A percentile compares a stretch with the other conserved stretches of the same genome.
phyloP scores from a whole-genome alignment of 2,888 invertebrate species.

The Mythimna impura region DNA sequence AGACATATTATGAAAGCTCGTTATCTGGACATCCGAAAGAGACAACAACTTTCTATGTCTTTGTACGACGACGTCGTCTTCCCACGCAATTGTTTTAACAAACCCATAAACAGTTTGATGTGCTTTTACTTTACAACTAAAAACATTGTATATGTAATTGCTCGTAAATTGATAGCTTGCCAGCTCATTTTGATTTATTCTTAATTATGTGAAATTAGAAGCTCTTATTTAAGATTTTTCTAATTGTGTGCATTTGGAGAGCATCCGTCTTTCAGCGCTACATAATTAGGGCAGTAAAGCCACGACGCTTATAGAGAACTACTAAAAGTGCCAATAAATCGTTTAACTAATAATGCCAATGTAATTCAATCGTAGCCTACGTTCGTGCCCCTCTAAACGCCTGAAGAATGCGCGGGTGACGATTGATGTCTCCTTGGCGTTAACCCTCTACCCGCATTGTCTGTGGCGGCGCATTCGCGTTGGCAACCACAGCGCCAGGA shows the following conservation, averaged over 20 bases:
- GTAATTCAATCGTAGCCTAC: slow-evolving; percentile 34
- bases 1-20: slow-evolving; percentile 69
- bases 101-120: slow-evolving; percentile 60
- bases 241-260: slow-evolving; percentile 16
- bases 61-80: slow-evolving; percentile 75
- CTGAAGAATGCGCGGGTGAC: slow-evolving; percentile 56
- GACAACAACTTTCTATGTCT: slow-evolving; percentile 70
- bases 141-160: slow-evolving; percentile 24
- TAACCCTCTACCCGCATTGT: slow-evolving; percentile 67
- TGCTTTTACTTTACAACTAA: slow-evolving; percentile 56
- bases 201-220: neutral
- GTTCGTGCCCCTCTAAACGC: slow-evolving; percentile 43
- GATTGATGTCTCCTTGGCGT: slow-evolving; percentile 54
- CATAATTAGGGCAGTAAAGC: slow-evolving; percentile 26
- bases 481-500: slow-evolving; percentile 71
- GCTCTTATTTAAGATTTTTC: neutral
- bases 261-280: slow-evolving; percentile 29
- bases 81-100: slow-evolving; percentile 82
- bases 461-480: slow-evolving; percentile 76
- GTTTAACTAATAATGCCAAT: slow-evolving; percentile 52
- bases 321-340: slow-evolving; percentile 55
- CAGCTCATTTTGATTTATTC: slow-evolving; percentile 15
- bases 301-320: slow-evolving; percentile 17
- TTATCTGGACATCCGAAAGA: slow-evolving; percentile 68
- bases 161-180: slow-evolving; percentile 23